Conservation (phyloP, 53 echinoderm and acorn worm species). For the Echinometra lucunter region DNA sequence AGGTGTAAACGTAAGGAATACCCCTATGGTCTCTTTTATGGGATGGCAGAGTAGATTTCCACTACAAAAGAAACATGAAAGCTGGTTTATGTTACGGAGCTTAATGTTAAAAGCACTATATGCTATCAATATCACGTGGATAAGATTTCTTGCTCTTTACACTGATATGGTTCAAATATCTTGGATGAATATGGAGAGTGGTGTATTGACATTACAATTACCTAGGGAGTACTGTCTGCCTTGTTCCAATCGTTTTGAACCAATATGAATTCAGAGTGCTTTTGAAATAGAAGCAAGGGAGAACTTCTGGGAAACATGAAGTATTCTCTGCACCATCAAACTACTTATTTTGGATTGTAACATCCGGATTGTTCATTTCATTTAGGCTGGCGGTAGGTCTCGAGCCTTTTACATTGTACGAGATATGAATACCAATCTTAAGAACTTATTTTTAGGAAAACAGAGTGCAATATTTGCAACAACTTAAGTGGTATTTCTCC, state of each 20-base stretch:
- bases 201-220: slow-evolving; percentile 30
- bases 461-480: no score
- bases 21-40: not conserved
- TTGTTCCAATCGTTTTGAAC: not conserved
- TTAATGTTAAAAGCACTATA: not conserved
- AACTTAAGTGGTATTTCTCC: no score
- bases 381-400: not conserved
- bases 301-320: not conserved
- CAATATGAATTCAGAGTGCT: slow-evolving; percentile 3
- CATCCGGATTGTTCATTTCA: not conserved
- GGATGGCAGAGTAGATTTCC: not conserved
- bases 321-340: not conserved
- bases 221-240: not conserved
- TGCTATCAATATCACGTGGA: not conserved
- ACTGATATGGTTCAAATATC: not conserved
- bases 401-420: not conserved
- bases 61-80: not conserved
- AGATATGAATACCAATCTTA: not conserved
- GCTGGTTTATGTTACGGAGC: not conserved
- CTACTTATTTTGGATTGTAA: not conserved
- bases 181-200: slow-evolving; percentile 20
- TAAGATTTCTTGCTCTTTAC: not conserved
- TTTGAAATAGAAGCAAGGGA: not conserved
- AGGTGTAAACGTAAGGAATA: not conserved
- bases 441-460: not conserved